Conservation (phyloP, 1,140 invertebrate genomes). For the Solen grandis region DNA sequence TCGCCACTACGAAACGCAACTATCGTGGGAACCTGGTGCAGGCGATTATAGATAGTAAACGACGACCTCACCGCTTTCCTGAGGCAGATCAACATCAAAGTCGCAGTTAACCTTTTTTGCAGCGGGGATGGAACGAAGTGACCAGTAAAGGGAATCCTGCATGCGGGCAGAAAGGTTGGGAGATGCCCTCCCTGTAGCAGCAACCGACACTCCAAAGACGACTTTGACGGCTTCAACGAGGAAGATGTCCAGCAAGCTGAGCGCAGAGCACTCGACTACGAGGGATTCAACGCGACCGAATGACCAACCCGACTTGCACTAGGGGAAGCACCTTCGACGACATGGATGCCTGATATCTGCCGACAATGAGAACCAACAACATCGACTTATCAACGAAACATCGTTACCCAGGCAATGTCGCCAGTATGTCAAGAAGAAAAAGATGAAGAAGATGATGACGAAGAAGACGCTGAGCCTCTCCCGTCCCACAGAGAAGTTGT, state of each 20-base stretch:
- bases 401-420: too few relatives aligned
- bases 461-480: background rate
- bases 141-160: background rate
- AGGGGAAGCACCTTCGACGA: too few relatives aligned
- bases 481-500: too few relatives aligned
- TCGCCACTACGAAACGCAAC: too few relatives aligned
- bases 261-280: too few relatives aligned
- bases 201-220: background rate
- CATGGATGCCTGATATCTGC: background rate
- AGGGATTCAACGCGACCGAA: too few relatives aligned
- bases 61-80: conserved; percentile 3
- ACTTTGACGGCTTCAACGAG: conserved; percentile 15
- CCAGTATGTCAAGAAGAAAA: background rate
- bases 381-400: too few relatives aligned
- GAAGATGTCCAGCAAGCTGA: background rate
- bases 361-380: background rate
- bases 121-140: background rate
- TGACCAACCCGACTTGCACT: background rate
- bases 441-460: background rate
- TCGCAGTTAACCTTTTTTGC: background rate
- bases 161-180: too few relatives aligned
- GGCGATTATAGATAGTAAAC: too few relatives aligned
- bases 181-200: background rate
- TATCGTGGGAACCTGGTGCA: too few relatives aligned
- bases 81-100: background rate